These are phyloP conservation scores for Podotricha telesiphe DNA, from an alignment of 2,888 invertebrate species.

Conservation along the genomic window DNA sequence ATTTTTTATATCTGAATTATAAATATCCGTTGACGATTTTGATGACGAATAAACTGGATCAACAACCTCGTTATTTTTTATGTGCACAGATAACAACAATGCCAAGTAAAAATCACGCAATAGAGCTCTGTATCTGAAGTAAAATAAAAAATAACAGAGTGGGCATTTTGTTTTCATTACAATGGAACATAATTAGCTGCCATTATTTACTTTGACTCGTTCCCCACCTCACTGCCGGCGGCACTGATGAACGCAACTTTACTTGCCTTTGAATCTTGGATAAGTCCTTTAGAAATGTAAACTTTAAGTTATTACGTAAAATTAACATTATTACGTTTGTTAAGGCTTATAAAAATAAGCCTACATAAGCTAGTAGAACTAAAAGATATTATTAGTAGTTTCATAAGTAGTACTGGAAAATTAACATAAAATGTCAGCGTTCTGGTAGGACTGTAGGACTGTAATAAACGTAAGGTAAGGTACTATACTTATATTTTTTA, in stretches of 20 bases:
- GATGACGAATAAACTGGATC: slow-evolving; percentile 13
- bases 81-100: slow-evolving; percentile 1
- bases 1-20: slow-evolving; percentile 1
- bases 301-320: slow-evolving; percentile 22
- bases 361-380: too few relatives aligned
- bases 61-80: slow-evolving; percentile 8
- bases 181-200: slow-evolving; percentile 38
- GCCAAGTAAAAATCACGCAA: slow-evolving; percentile 5
- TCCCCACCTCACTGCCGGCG: slow-evolving; percentile 39
- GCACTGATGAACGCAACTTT: slow-evolving; percentile 39
- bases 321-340: slow-evolving; percentile 18
- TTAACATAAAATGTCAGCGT: too few relatives aligned
- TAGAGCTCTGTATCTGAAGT: slow-evolving; percentile 10
- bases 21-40: slow-evolving; percentile 11
- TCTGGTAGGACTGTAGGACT: too few relatives aligned
- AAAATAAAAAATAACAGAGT: slow-evolving; percentile 36
- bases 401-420: too few relatives aligned
- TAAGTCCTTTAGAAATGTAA: slow-evolving; percentile 27
- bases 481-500: too few relatives aligned
- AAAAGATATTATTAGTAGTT: neutral
- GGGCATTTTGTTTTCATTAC: slow-evolving; percentile 40
- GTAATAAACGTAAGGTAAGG: too few relatives aligned
- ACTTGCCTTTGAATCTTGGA: slow-evolving; percentile 25
- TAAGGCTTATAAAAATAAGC: slow-evolving; percentile 11
- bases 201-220: slow-evolving; percentile 40